Percentiles rank a stretch among this genome's conserved stretches.
Evolutionary conservation across 1,140 invertebrate genomes (phyloP).

Genomic region (Musca domestica): DNA sequence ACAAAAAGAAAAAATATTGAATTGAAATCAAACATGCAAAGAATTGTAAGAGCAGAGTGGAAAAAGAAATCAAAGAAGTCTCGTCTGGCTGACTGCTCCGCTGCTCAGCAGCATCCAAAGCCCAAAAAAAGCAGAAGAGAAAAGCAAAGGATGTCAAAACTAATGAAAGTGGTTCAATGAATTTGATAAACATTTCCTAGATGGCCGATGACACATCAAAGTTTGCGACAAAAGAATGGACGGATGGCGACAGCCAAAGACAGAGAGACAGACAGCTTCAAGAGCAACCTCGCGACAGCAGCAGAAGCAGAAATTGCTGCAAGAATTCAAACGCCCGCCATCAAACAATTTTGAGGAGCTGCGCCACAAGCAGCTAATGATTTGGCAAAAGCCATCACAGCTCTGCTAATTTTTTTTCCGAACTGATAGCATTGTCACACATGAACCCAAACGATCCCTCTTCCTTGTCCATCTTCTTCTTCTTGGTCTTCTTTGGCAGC

Average conservation of each 20-base stretch:
- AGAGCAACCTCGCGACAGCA: too few species aligned
- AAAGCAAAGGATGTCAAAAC: conserved; percentile 41
- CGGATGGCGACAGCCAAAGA: too few species aligned
- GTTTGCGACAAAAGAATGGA: conserved; percentile 28
- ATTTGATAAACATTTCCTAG: conserved; percentile 36
- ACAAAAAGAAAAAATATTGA: not conserved
- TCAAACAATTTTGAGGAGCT: too few species aligned
- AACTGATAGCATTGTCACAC: not conserved
- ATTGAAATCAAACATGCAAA: conserved; percentile 14
- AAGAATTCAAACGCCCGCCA: too few species aligned
- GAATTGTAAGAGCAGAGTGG: conserved; percentile 2
- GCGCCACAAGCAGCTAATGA: too few species aligned
- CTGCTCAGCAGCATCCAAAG: not conserved
- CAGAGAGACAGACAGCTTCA: too few species aligned
- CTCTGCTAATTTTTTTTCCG: not conserved
- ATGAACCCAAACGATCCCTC: too few species aligned
- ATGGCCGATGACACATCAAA: conserved; percentile 35
- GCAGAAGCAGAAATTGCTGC: too few species aligned
- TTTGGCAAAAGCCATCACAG: not conserved
- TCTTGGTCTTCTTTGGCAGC: too few species aligned
- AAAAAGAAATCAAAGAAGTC: not conserved
- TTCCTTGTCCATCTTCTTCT: too few species aligned
- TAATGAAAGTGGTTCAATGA: conserved; percentile 51
- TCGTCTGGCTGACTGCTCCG: not conserved
- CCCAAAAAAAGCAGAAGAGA: not conserved